Conservation (phyloP, 1,140 invertebrate species). For the Psix sp. region DNA sequence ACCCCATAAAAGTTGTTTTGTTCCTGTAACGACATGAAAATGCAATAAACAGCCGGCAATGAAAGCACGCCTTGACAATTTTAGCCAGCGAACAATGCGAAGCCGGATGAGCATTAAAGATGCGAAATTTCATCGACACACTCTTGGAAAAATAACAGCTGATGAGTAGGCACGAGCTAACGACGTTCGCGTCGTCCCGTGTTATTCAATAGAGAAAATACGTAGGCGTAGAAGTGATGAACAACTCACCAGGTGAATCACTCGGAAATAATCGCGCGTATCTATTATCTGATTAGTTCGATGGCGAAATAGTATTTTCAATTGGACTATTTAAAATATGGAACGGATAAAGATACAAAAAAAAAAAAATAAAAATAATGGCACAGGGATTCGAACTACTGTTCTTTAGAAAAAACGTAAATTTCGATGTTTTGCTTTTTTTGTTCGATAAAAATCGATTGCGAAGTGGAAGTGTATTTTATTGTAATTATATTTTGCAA, state of each 20-base stretch:
- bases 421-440: too few relatives aligned
- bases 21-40: neutral
- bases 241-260: conserved; percentile 34
- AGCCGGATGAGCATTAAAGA: conserved; percentile 8
- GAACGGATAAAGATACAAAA: neutral
- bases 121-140: conserved; percentile 29
- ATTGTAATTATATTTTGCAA: too few relatives aligned
- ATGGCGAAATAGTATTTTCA: too few relatives aligned
- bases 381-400: too few relatives aligned
- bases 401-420: too few relatives aligned
- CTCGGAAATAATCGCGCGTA: neutral
- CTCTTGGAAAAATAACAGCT: conserved; percentile 10
- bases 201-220: conserved; percentile 25
- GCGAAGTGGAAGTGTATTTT: too few relatives aligned
- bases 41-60: neutral
- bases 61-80: conserved; percentile 3
- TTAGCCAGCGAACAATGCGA: conserved; percentile 3
- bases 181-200: conserved; percentile 6
- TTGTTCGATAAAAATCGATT: too few relatives aligned
- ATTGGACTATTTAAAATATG: too few relatives aligned
- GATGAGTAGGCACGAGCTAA: conserved; percentile 23
- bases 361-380: too few relatives aligned
- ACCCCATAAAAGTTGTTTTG: neutral
- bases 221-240: conserved; percentile 15
- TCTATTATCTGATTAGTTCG: neutral